Conservation (phyloP, 2,113 vertebrate genomes). For the Macquaria australasica region DNA sequence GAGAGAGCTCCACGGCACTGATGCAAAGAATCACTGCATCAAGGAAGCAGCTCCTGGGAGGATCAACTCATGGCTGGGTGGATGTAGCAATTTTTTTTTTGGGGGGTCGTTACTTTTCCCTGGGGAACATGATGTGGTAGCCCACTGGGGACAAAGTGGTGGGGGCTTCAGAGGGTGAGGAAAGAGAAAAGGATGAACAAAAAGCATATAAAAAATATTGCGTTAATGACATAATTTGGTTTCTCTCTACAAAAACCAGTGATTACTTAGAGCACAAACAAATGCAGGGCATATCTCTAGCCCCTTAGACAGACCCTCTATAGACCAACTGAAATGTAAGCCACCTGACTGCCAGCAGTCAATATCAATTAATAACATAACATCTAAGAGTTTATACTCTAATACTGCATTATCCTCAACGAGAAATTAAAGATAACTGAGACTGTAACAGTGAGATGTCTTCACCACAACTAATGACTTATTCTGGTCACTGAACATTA, state of each 20-base stretch:
- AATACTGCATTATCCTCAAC: neutral
- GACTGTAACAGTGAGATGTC: neutral
- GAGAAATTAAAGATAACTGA: neutral
- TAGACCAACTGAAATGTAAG: neutral
- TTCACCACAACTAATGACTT: neutral
- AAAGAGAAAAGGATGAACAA: neutral
- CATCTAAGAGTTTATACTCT: neutral
- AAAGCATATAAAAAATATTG: neutral
- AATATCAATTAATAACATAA: neutral
- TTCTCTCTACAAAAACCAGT: neutral
- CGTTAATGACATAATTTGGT: neutral
- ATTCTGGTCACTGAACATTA: neutral
- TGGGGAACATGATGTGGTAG: constrained; percentile 14
- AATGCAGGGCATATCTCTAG: neutral
- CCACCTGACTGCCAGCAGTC: neutral
- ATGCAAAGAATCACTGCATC: constrained; percentile 57
- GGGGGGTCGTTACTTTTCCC: constrained; percentile 37
- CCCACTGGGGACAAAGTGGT: neutral
- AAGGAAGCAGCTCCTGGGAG: constrained; percentile 58
- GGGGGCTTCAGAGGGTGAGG: constrained; percentile 1
- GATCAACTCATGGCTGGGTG: constrained; percentile 58
- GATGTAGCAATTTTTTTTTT: constrained; percentile 58
- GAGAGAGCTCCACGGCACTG: constrained; percentile 58
- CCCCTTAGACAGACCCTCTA: neutral
- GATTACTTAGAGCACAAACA: neutral